Percentiles rank a stretch among this genome's conserved stretches.
phyloP scores from a whole-genome alignment of 2,113 vertebrate genomes.

The Scopus umbretta region DNA sequence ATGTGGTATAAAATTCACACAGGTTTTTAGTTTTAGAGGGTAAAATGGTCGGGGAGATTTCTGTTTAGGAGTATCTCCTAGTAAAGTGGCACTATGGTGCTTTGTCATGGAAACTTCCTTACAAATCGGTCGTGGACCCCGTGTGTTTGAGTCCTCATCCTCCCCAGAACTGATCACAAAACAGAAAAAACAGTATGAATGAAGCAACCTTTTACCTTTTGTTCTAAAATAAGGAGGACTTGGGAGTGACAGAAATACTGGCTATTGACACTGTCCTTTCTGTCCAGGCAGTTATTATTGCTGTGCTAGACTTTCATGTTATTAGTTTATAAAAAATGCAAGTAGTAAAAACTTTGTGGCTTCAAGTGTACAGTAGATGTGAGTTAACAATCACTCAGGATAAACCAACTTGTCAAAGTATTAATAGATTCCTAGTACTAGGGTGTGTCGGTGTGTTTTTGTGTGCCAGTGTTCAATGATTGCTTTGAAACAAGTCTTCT shows the following conservation, averaged over 20 bases:
- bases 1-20: background rate
- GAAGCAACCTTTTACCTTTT: background rate
- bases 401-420: conserved; percentile 39
- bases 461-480: conserved; percentile 24
- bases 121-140: background rate
- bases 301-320: conserved; percentile 46
- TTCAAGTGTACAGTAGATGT: conserved; percentile 42
- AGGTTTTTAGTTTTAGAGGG: background rate
- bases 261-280: conserved; percentile 43
- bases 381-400: conserved; percentile 41
- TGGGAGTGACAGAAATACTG: background rate
- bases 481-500: conserved; percentile 4
- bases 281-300: conserved; percentile 6
- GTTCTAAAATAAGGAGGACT: background rate
- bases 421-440: conserved; percentile 25
- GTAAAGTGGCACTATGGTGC: background rate
- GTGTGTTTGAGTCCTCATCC: background rate
- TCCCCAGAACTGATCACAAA: background rate
- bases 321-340: conserved; percentile 37
- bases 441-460: background rate
- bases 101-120: conserved; percentile 2
- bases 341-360: conserved; percentile 27
- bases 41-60: background rate
- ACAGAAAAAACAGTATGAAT: background rate
- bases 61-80: background rate